Percentiles rank a stretch among this genome's conserved stretches.
Conservation (phyloP, 2,888 invertebrate species). For the Chelonus formosanus region DNA sequence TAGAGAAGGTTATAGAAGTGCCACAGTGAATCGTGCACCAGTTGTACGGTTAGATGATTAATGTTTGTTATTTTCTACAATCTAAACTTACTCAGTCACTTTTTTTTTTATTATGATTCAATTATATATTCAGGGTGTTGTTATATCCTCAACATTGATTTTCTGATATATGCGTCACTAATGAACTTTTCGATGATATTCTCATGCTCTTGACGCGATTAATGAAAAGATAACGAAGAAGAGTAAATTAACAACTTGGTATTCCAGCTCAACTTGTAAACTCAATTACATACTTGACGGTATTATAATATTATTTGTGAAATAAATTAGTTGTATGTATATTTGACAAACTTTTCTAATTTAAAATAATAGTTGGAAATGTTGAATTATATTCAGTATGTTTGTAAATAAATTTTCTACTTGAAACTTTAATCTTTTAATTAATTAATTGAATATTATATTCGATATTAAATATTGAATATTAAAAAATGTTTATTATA, state of each 20-base stretch:
- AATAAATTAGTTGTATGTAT: neutral
- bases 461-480: no score
- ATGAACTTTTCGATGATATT: neutral
- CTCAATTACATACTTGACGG: slow-evolving; percentile 21
- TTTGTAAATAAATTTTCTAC: no score
- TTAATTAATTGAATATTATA: no score
- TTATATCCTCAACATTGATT: neutral
- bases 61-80: slow-evolving; percentile 14
- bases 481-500: no score
- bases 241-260: no score
- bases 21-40: slow-evolving; percentile 16
- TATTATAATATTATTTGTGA: slow-evolving; percentile 27
- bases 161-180: neutral
- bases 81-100: neutral
- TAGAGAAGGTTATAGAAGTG: slow-evolving; percentile 8
- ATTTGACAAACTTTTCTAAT: neutral
- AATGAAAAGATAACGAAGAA: no score
- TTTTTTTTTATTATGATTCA: neutral
- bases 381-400: no score
- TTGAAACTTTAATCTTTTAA: no score
- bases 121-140: neutral
- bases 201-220: neutral
- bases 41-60: slow-evolving; percentile 16
- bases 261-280: slow-evolving; percentile 5
- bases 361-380: no score